Evolutionary conservation across 2,888 invertebrate species (phyloP), one percentile per base, ranked within the genome.

Genomic region (Phalera bucephala): DNA sequence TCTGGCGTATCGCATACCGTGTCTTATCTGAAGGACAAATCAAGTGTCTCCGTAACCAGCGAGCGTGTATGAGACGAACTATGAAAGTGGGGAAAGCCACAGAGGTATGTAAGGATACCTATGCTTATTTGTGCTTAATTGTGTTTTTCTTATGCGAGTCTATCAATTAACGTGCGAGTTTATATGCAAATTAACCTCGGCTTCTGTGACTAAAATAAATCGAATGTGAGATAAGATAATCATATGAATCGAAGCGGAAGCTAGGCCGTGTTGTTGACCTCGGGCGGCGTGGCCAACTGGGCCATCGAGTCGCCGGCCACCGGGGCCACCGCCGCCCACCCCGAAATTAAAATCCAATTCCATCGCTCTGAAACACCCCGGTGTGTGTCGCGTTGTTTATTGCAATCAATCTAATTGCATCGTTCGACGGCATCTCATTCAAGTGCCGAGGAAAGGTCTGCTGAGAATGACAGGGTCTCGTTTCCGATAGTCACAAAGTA

Each of bases 231-330:
- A 53, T 52, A 48, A 48, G 48, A 42, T 44, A 33, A 25, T 14
- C 23, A 21, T 9, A 31, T 29, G 25, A 12, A 41, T 36, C 23
- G 42, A 41, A 50, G 40, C 45, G 40, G 38, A 37, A 40, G 33
- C 14, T 5, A 39, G 32, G 36, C 33, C 40, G 52, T 51, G 56
- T 49, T 41, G 47, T 41, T 42, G 59, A 58, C 57, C 62, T 50
- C 55, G 40, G 12, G 22, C 27, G 50, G 21, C 33, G 31, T n/a
- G n/a, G n/a, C n/a, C n/a, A n/a, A n/a, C n/a, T n/a, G 36, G 21
- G 15, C 21, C n/a, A 12, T 2, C 1, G 10, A 2, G 28, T 2
- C 15, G 22, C 22, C 1, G 22, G 22, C 9, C 21, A 11, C 2
- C 10, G n/a, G 26, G 20, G 45, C 38, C 41, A 26, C 30, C 42